These are phyloP conservation scores for Coenonympha arcania DNA, from an alignment of 2,888 invertebrate species.

Conservation along the genomic window DNA sequence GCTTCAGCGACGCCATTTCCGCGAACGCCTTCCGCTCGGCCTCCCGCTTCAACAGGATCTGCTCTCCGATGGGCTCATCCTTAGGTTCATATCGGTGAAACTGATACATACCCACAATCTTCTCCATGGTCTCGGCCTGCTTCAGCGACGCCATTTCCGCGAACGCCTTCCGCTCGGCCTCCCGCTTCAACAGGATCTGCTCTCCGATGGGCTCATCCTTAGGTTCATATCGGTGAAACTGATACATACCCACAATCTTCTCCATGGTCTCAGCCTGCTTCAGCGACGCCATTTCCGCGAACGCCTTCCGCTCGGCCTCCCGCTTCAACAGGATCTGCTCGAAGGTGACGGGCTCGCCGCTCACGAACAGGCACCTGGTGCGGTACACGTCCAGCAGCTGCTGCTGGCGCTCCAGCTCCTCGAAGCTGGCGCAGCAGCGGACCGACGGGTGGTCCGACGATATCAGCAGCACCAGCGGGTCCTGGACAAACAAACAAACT, in stretches of 20 bases:
- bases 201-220: too few relatives aligned
- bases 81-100: too few relatives aligned
- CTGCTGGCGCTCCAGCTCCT: constrained; percentile 65
- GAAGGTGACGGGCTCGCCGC: constrained; percentile 68
- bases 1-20: constrained; percentile 68
- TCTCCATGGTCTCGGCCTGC: constrained; percentile 68
- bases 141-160: constrained; percentile 69
- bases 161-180: constrained; percentile 64
- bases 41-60: constrained; percentile 62
- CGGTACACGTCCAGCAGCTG: constrained; percentile 66
- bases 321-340: constrained; percentile 64
- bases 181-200: constrained; percentile 62
- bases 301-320: constrained; percentile 63
- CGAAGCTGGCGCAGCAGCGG: constrained; percentile 69
- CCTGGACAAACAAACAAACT: too few relatives aligned
- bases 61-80: too few relatives aligned
- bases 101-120: constrained; percentile 34
- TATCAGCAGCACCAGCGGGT: constrained; percentile 70
- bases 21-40: constrained; percentile 66
- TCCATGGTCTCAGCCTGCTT: constrained; percentile 70
- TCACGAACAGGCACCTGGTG: constrained; percentile 67
- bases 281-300: constrained; percentile 67
- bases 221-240: too few relatives aligned
- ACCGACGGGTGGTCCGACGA: constrained; percentile 71
- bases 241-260: constrained; percentile 39